Percentiles rank a stretch among this genome's conserved stretches.
Conservation (phyloP, 2,113 vertebrate species). For the Callorhinus ursinus region DNA sequence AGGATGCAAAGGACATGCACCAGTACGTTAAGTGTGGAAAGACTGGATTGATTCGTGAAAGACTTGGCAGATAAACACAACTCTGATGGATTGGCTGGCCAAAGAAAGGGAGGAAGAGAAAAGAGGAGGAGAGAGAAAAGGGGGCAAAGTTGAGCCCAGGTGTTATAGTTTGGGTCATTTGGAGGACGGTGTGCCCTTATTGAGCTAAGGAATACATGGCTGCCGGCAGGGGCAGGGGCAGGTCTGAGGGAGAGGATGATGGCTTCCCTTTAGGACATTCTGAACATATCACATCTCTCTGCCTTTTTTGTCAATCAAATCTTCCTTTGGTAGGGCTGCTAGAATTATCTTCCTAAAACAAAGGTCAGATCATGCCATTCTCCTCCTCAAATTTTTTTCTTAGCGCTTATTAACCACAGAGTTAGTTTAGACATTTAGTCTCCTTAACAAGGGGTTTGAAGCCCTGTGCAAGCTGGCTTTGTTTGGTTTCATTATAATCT, state of each 20-base stretch:
- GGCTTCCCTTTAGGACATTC: neutral
- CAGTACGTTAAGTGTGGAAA: neutral
- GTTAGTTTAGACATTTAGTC: neutral
- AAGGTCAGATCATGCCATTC: neutral
- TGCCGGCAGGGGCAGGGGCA: neutral
- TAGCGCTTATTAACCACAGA: neutral
- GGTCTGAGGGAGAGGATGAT: neutral
- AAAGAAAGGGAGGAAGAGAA: neutral
- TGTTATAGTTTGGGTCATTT: neutral
- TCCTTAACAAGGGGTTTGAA: neutral
- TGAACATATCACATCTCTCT: neutral
- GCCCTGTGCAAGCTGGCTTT: constrained; percentile 30
- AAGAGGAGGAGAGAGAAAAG: neutral
- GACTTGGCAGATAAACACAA: neutral
- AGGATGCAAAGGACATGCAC: neutral
- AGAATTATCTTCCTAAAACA: constrained; percentile 15
- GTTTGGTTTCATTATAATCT: constrained; percentile 45
- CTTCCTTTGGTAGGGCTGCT: neutral
- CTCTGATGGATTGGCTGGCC: neutral
- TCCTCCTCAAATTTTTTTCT: neutral
- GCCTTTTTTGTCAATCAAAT: neutral
- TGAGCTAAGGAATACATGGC: neutral
- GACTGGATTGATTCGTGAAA: neutral
- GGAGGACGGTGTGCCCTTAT: neutral
- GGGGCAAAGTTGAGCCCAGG: neutral